Conservation (phyloP, 2,113 vertebrate genomes). For the Circaetus cinerascens region DNA sequence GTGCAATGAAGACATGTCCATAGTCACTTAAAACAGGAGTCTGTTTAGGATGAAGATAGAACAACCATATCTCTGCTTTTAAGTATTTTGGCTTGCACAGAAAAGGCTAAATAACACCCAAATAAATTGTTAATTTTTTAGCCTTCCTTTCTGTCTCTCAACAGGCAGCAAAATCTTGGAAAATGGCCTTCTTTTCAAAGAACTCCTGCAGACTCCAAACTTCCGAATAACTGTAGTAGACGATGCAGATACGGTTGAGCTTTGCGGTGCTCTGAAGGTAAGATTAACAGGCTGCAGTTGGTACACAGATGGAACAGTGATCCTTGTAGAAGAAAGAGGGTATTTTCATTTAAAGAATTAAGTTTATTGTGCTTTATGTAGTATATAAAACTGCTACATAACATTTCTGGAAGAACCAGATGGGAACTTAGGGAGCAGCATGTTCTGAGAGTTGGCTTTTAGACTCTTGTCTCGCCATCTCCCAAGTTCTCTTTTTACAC, state of each 20-base stretch:
- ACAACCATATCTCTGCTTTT: neutral
- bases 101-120: neutral
- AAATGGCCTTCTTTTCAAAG: slow-evolving; percentile 90
- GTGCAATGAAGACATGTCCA: rapidly evolving
- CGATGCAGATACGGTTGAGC: slow-evolving; percentile 86
- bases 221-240: slow-evolving; percentile 88
- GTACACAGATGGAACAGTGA: neutral
- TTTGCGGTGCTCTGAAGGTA: slow-evolving; percentile 90
- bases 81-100: neutral
- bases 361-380: neutral
- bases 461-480: neutral
- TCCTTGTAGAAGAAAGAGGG: neutral
- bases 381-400: neutral
- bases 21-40: neutral
- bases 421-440: neutral
- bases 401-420: neutral
- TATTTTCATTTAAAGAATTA: neutral
- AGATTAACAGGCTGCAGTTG: neutral
- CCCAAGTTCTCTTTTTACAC: neutral
- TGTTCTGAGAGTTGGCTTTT: neutral
- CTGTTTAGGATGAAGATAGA: neutral
- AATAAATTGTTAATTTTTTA: neutral
- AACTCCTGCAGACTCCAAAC: slow-evolving; percentile 87
- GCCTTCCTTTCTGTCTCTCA: neutral
- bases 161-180: slow-evolving; percentile 85